A percentile compares a stretch with the other conserved stretches of the same genome.
Conservation (phyloP, 2,113 vertebrate genomes). For the Grammomys surdaster region DNA sequence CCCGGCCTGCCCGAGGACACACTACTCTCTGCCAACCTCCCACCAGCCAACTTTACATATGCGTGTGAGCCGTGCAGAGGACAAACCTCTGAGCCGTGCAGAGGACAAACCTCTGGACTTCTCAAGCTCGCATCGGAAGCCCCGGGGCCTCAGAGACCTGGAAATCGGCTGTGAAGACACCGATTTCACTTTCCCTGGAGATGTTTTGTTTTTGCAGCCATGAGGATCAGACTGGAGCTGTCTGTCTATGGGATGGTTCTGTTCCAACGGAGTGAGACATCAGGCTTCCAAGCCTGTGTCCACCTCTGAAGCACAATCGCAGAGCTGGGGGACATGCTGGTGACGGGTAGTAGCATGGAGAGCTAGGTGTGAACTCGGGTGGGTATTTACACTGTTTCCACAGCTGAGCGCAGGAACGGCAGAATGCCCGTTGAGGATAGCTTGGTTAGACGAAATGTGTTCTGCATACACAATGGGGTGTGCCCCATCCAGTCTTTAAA, state of each 20-base stretch:
- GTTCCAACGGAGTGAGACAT: background rate
- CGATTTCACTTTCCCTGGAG: background rate
- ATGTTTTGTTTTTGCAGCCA: background rate
- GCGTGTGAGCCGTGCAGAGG: background rate
- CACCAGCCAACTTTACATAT: background rate
- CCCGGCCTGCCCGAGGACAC: background rate
- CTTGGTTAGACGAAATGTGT: background rate
- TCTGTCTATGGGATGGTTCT: conserved; percentile 20
- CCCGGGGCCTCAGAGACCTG: background rate
- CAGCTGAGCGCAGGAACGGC: background rate
- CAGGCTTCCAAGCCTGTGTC: background rate
- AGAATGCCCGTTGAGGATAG: background rate
- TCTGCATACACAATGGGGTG: background rate
- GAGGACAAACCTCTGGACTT: background rate
- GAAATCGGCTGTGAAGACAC: background rate
- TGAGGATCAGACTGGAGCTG: background rate
- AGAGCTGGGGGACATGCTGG: background rate
- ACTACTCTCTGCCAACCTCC: background rate
- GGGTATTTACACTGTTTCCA: background rate
- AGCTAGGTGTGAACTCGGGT: background rate
- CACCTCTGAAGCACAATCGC: background rate
- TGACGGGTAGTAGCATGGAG: background rate
- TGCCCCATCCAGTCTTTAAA: background rate
- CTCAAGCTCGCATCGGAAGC: background rate
- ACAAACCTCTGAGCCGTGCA: background rate